phyloP scores from a whole-genome alignment of 2,888 invertebrate genomes.

The Bellardia bayeri region DNA sequence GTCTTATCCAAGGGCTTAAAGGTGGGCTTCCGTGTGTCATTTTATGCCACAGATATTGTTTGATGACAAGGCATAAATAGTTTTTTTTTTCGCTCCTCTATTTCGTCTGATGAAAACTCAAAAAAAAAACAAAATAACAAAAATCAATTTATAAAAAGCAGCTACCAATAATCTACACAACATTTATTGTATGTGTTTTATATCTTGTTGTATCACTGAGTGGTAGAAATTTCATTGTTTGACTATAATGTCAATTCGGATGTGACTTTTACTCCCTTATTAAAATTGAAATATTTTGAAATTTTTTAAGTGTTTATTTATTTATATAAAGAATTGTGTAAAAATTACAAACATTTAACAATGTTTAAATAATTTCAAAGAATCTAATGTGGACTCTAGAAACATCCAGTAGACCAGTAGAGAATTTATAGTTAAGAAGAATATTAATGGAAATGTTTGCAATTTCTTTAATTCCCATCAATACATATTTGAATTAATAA shows the following conservation, averaged over 20 bases:
- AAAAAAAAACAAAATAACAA: constrained; percentile 35
- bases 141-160: background rate
- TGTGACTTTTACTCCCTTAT: constrained; percentile 8
- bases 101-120: constrained; percentile 49
- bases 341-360: background rate
- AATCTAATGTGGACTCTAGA: too few species aligned
- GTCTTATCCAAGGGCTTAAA: constrained; percentile 64
- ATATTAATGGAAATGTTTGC: too few species aligned
- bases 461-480: too few species aligned
- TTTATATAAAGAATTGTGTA: background rate
- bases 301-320: background rate
- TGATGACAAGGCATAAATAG: constrained; percentile 58
- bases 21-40: constrained; percentile 68
- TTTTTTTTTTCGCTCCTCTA: background rate
- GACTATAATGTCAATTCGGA: background rate
- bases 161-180: constrained; percentile 22
- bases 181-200: constrained; percentile 1
- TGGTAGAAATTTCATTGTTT: constrained; percentile 20
- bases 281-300: constrained; percentile 17
- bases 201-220: background rate
- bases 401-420: too few species aligned
- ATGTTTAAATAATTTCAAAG: background rate
- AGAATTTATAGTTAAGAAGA: too few species aligned
- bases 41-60: constrained; percentile 62
- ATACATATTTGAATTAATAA: too few species aligned